Base-by-base conservation (phyloP, 1,140 invertebrate species). In the Steinernema feltiae region DNA sequence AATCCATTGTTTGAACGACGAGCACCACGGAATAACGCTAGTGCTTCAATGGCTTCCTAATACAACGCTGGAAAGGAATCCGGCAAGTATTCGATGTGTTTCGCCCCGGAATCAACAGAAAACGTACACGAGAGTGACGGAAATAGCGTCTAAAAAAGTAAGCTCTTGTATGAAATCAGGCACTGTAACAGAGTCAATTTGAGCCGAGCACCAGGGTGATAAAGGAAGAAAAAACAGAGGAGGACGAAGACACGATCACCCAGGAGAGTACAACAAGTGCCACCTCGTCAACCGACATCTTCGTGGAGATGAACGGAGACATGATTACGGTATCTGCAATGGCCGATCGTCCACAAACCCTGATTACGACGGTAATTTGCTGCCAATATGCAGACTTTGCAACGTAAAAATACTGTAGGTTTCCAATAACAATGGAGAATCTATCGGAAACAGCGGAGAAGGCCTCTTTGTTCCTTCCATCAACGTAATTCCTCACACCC, bases 1-100 rank as follows among this genome's bases (percentile, higher is more conserved):
- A 1, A 90, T 96, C 2, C 92, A 91, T 21, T 89, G 93, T 90
- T 77, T 94, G 90, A 82, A 88, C 76, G 88, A 88, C 75, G 86
- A 89, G 84, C 76, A 84, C 2, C 76, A 84, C 79, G 89, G 91
- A 69, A 92, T 93, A 0, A 95, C 93, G 0, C 86, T 96, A 0
- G 91, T 94, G 76, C 89, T 97, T 0, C 94, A 92, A 71, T 97
- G 94, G 94, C 94, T 96, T 80, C 94, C 94, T 0, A 96, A 96
- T 86, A 90, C 90, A 1, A 93, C 93, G 0, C 87, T 96, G n/a
- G 90, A 91, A 73, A 94, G 92, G 87, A 93, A 94, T 86, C 93
- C 93, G 0, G 90, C 90, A 1, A 91, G 84, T 48, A 85, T 85
- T 73, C 81, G 84, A 1, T 86, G 83, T 48, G 84, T 85, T 18